A percentile compares a stretch with the other conserved stretches of the same genome.
These are phyloP conservation scores for Hoplodrina ambigua DNA, from an alignment of 2,888 invertebrate species.

Conservation along the genomic window DNA sequence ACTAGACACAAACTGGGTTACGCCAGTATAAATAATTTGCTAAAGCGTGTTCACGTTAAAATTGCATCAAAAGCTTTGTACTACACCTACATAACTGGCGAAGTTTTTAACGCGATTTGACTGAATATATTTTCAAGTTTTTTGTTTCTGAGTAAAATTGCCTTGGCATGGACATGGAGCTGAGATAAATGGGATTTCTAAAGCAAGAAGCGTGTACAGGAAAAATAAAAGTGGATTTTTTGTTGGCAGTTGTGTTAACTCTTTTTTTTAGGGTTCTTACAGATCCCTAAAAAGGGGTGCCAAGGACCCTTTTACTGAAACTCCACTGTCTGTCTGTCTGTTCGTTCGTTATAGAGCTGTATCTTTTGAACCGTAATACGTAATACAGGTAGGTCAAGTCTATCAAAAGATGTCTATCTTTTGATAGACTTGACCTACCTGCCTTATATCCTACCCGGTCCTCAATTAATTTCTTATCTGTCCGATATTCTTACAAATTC, in stretches of 20 bases:
- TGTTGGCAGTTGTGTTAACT: background rate
- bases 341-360: too few species aligned
- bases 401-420: too few species aligned
- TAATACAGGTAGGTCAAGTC: too few species aligned
- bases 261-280: too few species aligned
- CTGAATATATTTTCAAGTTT: constrained; percentile 62
- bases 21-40: constrained; percentile 64
- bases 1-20: constrained; percentile 65
- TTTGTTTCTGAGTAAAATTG: constrained; percentile 46
- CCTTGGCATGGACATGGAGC: constrained; percentile 26
- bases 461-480: constrained; percentile 5
- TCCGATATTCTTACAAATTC: constrained; percentile 17
- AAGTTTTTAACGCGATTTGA: constrained; percentile 68
- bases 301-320: too few species aligned
- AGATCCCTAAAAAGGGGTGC: too few species aligned
- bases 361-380: too few species aligned
- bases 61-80: constrained; percentile 72
- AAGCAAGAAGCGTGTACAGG: constrained; percentile 5
- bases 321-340: too few species aligned
- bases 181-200: constrained; percentile 24
- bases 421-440: background rate
- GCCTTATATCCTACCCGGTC: background rate
- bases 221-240: background rate
- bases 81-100: constrained; percentile 60
- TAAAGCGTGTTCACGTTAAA: constrained; percentile 64